phyloP scores from a whole-genome alignment of 2,113 vertebrate species.

The Amia ocellicauda region DNA sequence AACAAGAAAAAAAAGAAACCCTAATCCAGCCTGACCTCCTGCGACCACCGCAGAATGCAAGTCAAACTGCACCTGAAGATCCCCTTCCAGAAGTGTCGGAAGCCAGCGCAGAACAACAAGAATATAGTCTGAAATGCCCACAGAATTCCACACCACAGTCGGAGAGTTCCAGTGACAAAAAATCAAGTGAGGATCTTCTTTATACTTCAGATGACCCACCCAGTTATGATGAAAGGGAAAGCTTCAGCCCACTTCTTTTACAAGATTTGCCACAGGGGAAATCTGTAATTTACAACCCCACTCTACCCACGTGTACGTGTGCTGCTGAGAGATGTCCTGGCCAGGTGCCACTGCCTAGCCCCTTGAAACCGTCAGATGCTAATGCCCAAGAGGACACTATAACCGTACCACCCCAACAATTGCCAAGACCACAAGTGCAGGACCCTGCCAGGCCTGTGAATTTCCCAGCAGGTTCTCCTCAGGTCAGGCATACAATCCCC shows the following conservation, averaged over 20 bases:
- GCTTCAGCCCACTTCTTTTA: slow-evolving; percentile 62
- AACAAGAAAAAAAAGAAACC: slow-evolving; percentile 16
- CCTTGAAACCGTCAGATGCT: slow-evolving; percentile 55
- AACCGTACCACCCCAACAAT: slow-evolving; percentile 39
- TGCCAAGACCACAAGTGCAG: slow-evolving; percentile 53
- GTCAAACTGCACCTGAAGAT: not conserved
- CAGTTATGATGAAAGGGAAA: slow-evolving; percentile 71
- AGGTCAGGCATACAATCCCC: slow-evolving; percentile 45
- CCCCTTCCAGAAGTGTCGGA: too few relatives aligned
- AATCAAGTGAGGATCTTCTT: slow-evolving; percentile 44
- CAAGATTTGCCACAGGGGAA: slow-evolving; percentile 54
- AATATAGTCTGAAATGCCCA: slow-evolving; percentile 39
- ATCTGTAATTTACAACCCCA: slow-evolving; percentile 50
- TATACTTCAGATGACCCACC: slow-evolving; percentile 68
- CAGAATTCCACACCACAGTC: slow-evolving; percentile 13
- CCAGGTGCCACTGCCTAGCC: slow-evolving; percentile 48
- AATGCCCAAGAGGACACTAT: slow-evolving; percentile 36
- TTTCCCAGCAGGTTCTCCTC: slow-evolving; percentile 52
- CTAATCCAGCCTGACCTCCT: slow-evolving; percentile 16
- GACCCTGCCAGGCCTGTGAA: slow-evolving; percentile 49
- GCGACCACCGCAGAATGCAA: not conserved
- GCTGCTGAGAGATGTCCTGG: slow-evolving; percentile 45
- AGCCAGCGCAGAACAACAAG: slow-evolving; percentile 29
- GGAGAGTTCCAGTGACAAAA: slow-evolving; percentile 29
- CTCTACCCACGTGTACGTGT: slow-evolving; percentile 58